These are phyloP conservation scores for Yponomeuta plumbellus DNA, from an alignment of 2,888 invertebrate species.

Conservation along the genomic window DNA sequence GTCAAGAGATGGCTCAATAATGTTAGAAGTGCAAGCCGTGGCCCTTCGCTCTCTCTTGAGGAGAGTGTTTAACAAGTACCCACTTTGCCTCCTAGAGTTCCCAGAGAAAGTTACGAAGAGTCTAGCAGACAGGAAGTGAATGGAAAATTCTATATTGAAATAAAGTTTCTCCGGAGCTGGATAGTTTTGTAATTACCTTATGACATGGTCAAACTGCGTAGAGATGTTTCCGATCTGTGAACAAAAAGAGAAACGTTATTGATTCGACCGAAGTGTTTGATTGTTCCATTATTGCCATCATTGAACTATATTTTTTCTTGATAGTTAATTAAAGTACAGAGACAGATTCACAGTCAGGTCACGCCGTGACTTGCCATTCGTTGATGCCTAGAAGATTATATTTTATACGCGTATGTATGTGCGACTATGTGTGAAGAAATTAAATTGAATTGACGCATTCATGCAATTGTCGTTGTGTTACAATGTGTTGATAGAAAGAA, in stretches of 20 bases:
- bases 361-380: too few species aligned
- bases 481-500: too few species aligned
- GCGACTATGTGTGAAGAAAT: too few species aligned
- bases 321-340: too few species aligned
- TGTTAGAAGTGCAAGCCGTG: not conserved
- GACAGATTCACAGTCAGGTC: too few species aligned
- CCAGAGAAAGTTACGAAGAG: not conserved
- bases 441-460: too few species aligned
- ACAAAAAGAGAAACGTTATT: not conserved
- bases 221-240: conserved; percentile 8
- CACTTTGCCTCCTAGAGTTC: not conserved
- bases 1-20: not conserved
- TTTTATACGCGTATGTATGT: too few species aligned
- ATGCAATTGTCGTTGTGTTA: too few species aligned
- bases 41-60: not conserved
- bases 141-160: not conserved
- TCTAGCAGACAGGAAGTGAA: not conserved
- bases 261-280: not conserved
- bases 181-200: conserved; percentile 40
- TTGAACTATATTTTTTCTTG: not conserved
- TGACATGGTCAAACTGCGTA: conserved; percentile 46
- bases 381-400: too few species aligned
- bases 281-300: not conserved
- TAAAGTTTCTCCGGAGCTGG: not conserved
- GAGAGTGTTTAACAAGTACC: not conserved